Conservation (phyloP, 30 jellyfish, hydroid and myxozoan species). For the Turritopsis rubra region DNA sequence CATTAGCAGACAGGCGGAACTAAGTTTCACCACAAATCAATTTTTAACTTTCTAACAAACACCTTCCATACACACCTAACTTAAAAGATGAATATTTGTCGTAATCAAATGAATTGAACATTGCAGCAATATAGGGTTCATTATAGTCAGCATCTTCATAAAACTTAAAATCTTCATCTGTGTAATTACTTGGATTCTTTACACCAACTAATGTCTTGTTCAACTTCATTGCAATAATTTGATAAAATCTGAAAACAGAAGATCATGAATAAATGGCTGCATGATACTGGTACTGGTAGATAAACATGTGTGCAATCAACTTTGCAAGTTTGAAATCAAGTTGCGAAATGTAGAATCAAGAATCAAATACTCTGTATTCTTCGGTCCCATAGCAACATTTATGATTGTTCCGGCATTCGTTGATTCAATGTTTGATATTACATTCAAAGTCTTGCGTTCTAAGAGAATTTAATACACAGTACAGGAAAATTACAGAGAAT, state of each 20-base stretch:
- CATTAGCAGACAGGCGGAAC: not conserved
- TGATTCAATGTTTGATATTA: not conserved
- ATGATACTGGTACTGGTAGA: no score
- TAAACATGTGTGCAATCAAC: not conserved
- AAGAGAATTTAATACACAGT: not conserved
- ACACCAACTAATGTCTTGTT: not conserved
- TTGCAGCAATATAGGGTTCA: slow-evolving; percentile 28
- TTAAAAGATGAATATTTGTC: not conserved
- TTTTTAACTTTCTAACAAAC: not conserved
- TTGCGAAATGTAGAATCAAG: no score
- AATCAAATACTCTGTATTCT: not conserved
- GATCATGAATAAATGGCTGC: no score
- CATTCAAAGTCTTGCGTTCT: not conserved
- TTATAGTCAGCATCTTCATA: slow-evolving; percentile 18
- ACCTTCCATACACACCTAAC: not conserved
- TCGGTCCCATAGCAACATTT: not conserved
- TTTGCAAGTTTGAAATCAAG: not conserved
- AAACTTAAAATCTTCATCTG: not conserved
- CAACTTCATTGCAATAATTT: slow-evolving; percentile 6
- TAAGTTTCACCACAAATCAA: no score
- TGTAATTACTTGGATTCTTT: not conserved
- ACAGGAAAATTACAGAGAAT: not conserved
- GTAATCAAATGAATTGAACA: not conserved
- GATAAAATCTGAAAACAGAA: not conserved
- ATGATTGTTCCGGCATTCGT: not conserved